These are phyloP conservation scores for Machimus rusticus DNA, from an alignment of 2,888 invertebrate species.

Conservation along the genomic window DNA sequence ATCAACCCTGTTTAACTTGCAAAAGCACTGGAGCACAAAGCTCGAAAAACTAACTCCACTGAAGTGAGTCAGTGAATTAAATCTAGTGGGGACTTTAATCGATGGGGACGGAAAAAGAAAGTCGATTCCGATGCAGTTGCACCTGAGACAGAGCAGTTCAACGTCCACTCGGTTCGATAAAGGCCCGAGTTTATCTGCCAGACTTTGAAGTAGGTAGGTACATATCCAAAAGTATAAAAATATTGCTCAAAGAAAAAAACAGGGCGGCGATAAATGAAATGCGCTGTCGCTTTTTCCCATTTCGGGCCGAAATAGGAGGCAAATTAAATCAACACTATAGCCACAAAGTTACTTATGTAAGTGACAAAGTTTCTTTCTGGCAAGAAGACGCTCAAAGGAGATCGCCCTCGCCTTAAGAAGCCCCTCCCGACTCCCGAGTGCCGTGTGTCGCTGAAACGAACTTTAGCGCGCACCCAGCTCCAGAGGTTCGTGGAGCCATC, in stretches of 20 bases:
- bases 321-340: constrained; percentile 31
- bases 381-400: constrained; percentile 16
- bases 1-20: neutral
- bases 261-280: neutral
- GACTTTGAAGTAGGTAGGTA: too few relatives aligned
- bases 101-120: neutral
- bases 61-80: neutral
- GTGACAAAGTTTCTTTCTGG: constrained; percentile 17
- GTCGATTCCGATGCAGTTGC: neutral
- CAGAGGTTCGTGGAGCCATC: neutral
- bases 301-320: neutral
- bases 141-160: neutral
- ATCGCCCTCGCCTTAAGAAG: constrained; percentile 14
- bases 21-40: neutral
- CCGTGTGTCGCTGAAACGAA: neutral
- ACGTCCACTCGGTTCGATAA: neutral
- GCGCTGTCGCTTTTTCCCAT: neutral
- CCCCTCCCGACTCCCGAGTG: constrained; percentile 4
- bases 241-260: neutral
- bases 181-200: neutral
- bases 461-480: constrained; percentile 2
- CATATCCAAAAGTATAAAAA: neutral
- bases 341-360: constrained; percentile 24
- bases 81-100: neutral
- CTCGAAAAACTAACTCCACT: neutral